Evolutionary conservation across 2,888 invertebrate genomes (phyloP), one percentile per base, ranked within the genome.

Genomic region (Mesoligia furuncula): DNA sequence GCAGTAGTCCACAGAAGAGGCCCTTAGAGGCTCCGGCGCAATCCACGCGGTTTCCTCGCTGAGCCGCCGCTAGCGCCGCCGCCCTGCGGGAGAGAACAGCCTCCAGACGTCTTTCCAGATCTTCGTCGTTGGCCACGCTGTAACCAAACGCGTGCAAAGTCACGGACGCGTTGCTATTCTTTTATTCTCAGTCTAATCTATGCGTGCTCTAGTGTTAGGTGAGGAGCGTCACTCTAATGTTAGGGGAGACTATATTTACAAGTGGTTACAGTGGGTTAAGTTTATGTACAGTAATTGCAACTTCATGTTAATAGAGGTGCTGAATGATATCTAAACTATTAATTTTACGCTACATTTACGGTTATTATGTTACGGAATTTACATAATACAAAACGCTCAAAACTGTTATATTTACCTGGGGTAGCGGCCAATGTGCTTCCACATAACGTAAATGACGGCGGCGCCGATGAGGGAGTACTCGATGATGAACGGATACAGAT

Each of bases 391-490:
- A 77, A 80, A 79, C 17, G 20, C 15, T n/a, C 20, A 67, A 77
- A 80, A 79, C 20, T 15, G 20, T n/a, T 79, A 84, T 90, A 91
- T 89, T 96, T 95, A 98, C 97, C 98, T 98, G 72, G 99, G 98
- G 95, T 98, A 98, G 92, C 98, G 98, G 78, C 99, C 99, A 94
- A 99, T 99, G 93, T 99, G 99, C 93, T 98, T 98, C 99, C 99
- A 99, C 99, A 99, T 99, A 73, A 99, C 98, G 94, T 99, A 99
- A 90, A 99, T 98, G 62, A 99, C 99, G 73, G 99, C 99, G 71
- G 99, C 99, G 36, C 99, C 99, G 91, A 99, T 99, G 85, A 99
- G 97, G 83, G 99, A 99, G 96, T 99, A 99, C 93, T 99, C 99
- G 91, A 99, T 99, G 91, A 99, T 99, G 95, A 99, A 99, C 0